Evolutionary conservation across 2,113 vertebrate species (phyloP), one percentile per base, ranked within the genome.

Genomic region (Sander lucioperca): DNA sequence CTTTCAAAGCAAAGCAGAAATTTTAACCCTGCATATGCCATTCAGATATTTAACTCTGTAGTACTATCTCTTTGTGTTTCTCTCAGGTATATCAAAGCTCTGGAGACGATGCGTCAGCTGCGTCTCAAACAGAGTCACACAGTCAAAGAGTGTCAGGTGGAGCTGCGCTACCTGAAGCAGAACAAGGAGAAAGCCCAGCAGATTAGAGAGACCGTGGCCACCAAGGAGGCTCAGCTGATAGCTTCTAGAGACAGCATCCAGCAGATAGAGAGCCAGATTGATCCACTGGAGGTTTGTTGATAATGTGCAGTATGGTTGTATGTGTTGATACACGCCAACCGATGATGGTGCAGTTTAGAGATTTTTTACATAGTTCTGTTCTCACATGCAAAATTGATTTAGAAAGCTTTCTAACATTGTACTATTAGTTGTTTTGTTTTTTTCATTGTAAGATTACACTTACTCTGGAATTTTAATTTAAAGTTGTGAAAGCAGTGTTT

Each of bases 111-210:
- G 90, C 96, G 97, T 30, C 96, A 96, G 89, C 95, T 98, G 25
- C 97, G 98, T 21, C 87, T 95, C 57, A 96, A 96, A n/a, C 97
- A 99, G 91, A 70, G 74, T 75, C 83, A 80, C 3, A 95, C 93
- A 7, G 96, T 99, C 5, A 97, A 93, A 84, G 95, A 96, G 90
- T 99, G 96, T 89, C 97, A 98, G 89, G 82, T 94, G 36, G 98
- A 98, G 92, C 91, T 99, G 72, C 96, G 96, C 79, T 99, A 97
- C 72, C 94, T 99, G 27, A 99, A 97, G 87, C 96, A 96, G 90
- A 98, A 99, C 90, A 99, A 97, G 89, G 98, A 99, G 82, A 99
- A 99, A 85, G 96, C 97, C 18, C 96, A 93, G 88, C 96, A 98
- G 83, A 98, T 99, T 73, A 95, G 91, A 77, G 95, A 96, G 25